Conservation (phyloP, 1,140 invertebrate genomes). For the Cardiocondyla obscurior region DNA sequence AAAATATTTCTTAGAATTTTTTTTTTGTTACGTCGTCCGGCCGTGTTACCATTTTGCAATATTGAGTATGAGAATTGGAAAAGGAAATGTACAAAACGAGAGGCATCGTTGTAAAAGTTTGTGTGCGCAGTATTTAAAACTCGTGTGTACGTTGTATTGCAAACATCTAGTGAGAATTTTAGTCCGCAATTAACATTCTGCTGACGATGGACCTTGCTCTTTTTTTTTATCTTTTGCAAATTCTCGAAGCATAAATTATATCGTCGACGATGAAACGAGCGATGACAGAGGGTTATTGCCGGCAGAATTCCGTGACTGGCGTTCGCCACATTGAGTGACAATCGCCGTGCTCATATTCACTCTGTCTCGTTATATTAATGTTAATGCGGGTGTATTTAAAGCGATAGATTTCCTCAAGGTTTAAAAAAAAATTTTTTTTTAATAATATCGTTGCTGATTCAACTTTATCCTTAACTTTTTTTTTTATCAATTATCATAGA, state of each 20-base stretch:
- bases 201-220: neutral
- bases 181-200: constrained; percentile 29
- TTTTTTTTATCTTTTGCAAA: neutral
- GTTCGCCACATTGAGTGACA: neutral
- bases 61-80: neutral
- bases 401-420: neutral
- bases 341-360: neutral
- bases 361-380: neutral
- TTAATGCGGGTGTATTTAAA: constrained; percentile 22
- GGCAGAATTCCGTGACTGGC: neutral
- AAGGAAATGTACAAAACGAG: neutral
- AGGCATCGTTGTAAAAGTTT: neutral
- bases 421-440: too few species aligned
- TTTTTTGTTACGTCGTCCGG: neutral
- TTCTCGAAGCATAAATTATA: constrained; percentile 38
- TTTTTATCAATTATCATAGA: too few species aligned
- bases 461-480: too few species aligned
- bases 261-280: neutral
- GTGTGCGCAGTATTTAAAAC: constrained; percentile 8
- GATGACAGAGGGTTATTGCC: constrained; percentile 28
- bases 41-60: neutral
- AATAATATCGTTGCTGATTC: too few species aligned
- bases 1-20: neutral
- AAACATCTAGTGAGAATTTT: constrained; percentile 4
- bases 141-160: neutral